phyloP scores from a whole-genome alignment of 1,140 invertebrate species.

The Cherax destructor region DNA sequence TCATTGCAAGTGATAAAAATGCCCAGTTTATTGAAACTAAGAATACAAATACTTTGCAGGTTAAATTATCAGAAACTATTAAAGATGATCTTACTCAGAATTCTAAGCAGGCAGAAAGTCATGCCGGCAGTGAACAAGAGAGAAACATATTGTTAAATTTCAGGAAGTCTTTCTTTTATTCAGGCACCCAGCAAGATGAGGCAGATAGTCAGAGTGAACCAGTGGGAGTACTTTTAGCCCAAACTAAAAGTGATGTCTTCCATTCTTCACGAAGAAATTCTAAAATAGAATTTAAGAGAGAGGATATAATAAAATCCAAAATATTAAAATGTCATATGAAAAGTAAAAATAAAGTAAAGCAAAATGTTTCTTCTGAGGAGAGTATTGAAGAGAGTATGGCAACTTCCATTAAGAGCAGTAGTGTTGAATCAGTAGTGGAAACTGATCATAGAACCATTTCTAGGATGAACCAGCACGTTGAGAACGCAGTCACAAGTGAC shows the following conservation, averaged over 20 bases:
- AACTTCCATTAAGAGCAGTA: neutral
- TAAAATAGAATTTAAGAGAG: conserved; percentile 14
- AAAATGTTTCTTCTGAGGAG: neutral
- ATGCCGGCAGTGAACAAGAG: neutral
- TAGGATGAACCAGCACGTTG: neutral
- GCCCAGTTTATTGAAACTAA: neutral
- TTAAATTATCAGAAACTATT: neutral
- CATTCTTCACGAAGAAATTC: conserved; percentile 34
- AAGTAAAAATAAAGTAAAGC: neutral
- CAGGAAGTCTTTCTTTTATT: conserved; percentile 9
- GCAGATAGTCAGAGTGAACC: neutral
- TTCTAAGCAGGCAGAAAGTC: neutral
- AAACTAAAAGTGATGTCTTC: conserved; percentile 20
- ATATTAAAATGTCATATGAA: neutral
- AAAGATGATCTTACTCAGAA: neutral
- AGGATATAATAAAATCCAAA: conserved; percentile 2
- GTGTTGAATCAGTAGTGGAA: neutral
- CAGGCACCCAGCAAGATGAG: neutral
- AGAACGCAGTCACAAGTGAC: neutral
- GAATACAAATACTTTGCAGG: neutral
- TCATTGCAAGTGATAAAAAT: too few species aligned
- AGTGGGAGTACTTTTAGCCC: conserved; percentile 38
- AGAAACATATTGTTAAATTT: neutral
- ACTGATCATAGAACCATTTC: neutral
- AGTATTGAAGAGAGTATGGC: conserved; percentile 8